Conservation (phyloP, 2,797 vertebrate species). For the Hephaestus fuliginosus region DNA sequence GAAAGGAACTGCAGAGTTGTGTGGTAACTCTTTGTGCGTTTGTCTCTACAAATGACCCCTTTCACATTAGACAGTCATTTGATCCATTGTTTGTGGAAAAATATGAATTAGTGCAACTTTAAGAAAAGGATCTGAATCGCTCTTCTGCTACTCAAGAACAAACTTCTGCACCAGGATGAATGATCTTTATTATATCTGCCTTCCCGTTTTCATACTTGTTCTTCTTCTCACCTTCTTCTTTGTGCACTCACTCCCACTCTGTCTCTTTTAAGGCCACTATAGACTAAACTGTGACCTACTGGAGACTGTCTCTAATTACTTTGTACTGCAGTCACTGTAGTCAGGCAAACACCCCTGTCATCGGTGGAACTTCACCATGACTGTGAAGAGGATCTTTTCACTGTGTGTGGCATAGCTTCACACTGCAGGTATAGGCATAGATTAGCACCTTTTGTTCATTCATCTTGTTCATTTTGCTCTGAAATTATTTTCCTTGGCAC, state of each 20-base stretch:
- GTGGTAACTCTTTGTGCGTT: neutral
- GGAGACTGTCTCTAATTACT: conserved; percentile 83
- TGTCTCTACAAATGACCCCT: neutral
- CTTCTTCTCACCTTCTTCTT: conserved; percentile 66
- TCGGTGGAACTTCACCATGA: conserved; percentile 65
- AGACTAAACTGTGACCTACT: conserved; percentile 85
- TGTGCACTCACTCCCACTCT: conserved; percentile 78
- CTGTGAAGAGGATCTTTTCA: conserved; percentile 62
- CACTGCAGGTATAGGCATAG: conserved; percentile 28
- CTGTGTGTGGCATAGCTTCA: conserved; percentile 77
- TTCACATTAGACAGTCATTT: neutral
- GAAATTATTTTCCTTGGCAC: conserved; percentile 63
- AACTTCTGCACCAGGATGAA: neutral
- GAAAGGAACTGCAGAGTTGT: neutral
- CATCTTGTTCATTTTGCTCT: conserved; percentile 51
- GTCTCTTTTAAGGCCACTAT: conserved; percentile 74
- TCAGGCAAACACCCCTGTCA: conserved; percentile 65
- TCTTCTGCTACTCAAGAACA: neutral
- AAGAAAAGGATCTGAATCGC: neutral
- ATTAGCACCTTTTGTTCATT: conserved; percentile 48
- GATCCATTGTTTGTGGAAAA: neutral
- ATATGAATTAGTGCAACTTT: neutral
- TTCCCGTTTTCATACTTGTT: conserved; percentile 27
- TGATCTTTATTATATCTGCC: conserved; percentile 25
- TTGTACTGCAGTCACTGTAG: conserved; percentile 67